Evolutionary conservation across 2,888 invertebrate genomes (phyloP).

Genomic region (Drosophila rubida): DNA sequence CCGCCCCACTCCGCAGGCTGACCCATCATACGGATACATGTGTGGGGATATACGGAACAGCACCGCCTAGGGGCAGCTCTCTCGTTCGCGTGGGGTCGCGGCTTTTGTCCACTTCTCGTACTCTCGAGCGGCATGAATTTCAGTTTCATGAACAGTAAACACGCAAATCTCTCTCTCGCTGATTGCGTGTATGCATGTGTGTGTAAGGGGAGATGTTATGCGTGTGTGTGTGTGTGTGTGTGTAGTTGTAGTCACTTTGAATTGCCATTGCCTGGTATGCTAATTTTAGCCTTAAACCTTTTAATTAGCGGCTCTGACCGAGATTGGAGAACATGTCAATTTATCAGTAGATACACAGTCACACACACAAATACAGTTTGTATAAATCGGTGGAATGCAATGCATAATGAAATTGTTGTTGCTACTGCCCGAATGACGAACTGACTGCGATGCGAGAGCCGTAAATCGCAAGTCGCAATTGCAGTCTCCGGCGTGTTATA

Average conservation of each 20-base stretch:
- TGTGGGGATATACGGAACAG: not conserved
- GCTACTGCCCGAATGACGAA: not conserved
- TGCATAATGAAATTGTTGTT: constrained; percentile 27
- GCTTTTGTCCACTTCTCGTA: constrained; percentile 51
- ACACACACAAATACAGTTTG: not conserved
- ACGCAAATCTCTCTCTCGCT: constrained; percentile 51
- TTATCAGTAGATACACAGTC: constrained; percentile 35
- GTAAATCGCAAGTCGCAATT: constrained; percentile 6
- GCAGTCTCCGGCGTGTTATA: constrained; percentile 42
- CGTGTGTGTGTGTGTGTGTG: constrained; percentile 34
- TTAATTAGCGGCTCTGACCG: constrained; percentile 79
- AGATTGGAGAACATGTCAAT: constrained; percentile 69
- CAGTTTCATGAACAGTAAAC: constrained; percentile 65
- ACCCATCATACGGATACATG: not conserved
- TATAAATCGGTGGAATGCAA: constrained; percentile 10
- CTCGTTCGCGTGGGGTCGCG: constrained; percentile 26
- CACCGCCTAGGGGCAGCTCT: constrained; percentile 14
- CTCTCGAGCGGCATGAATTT: constrained; percentile 43
- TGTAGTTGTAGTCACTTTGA: constrained; percentile 52
- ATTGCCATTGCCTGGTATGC: constrained; percentile 65
- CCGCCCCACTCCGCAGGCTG: not conserved
- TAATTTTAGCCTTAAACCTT: constrained; percentile 80
- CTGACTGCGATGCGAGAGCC: not conserved
- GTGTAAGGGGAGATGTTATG: constrained; percentile 24
- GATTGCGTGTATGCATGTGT: constrained; percentile 20